Base-by-base conservation (phyloP, 2,888 invertebrate species). In the Uloborus plumipes region DNA sequence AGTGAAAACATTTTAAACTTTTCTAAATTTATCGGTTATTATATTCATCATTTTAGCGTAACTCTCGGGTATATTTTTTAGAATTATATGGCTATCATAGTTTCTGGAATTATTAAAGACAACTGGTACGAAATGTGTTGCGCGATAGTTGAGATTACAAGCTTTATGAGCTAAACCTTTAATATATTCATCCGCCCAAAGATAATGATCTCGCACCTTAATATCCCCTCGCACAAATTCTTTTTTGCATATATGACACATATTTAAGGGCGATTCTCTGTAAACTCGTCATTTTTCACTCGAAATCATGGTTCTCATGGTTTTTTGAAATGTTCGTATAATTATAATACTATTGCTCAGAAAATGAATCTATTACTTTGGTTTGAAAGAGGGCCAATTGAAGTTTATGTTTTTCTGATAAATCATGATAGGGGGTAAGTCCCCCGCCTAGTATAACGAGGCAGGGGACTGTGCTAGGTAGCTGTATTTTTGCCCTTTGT, bases 141-240 rank as follows among this genome's bases (percentile, higher is more conserved):
- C 6, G 18, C 58, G 16, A 14, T 31, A 61, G 61, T 51, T 76
- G 50, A 59, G 31, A 67, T 76, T 76, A 26, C 67, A 76, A 7
- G 61, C 59, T n/a, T 18, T 15, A 9, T 53, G 67, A 7, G 31
- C 26, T 13, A 66, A 9, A 0, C 71, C 61, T n/a, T 31, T 50
- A 49, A 67, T 58, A 0, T 58, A 14, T 15, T 58, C 31, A 0
- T 4, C 47, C 3, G 3, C 53, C 14, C 22, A 22, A 15, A 66
- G 66, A 26, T 7, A 16, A 15, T 67, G 66, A 58, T 75, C 49
- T 59, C 59, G 31, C 1, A 26, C 49, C 47, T 49, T 58, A 11
- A 22, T 18, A 53, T 66, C 58, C 9, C 13, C 15, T 0, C 15
- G 6, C 53, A 31, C 22, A 18, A 73, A 73, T 13, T 16, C 0